Evolutionary conservation across 2,888 invertebrate genomes (phyloP).

Genomic region (Anagyrus pseudococci): DNA sequence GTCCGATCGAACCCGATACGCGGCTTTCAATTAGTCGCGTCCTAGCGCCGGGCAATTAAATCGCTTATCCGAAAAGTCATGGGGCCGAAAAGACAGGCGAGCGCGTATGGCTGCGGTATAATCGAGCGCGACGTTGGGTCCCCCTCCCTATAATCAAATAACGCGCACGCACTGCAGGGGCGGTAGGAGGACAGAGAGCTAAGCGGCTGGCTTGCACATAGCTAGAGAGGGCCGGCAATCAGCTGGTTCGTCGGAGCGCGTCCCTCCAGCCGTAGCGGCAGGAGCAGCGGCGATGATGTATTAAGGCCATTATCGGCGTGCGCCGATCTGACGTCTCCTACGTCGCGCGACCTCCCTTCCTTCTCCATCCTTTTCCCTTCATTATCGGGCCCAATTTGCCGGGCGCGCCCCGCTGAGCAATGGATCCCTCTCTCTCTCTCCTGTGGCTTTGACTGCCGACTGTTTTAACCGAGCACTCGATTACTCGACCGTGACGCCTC

Average conservation of each 20-base stretch:
- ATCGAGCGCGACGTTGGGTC: no score
- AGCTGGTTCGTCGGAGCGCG: slow-evolving; percentile 49
- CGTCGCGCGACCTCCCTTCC: slow-evolving; percentile 1
- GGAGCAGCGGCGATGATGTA: slow-evolving; percentile 56
- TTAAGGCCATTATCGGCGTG: slow-evolving; percentile 55
- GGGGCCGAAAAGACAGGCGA: no score
- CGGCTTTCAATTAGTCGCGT: no score
- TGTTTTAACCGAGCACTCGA: no score
- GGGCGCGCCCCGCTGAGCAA: slow-evolving; percentile 17
- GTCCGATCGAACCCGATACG: no score
- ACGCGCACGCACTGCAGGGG: no score
- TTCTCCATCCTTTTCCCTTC: neutral
- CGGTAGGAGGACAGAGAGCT: no score
- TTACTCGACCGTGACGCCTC: no score
- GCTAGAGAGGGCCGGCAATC: slow-evolving; percentile 54
- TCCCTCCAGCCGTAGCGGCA: neutral
- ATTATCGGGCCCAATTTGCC: slow-evolving; percentile 4
- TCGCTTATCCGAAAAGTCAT: no score
- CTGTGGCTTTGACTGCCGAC: neutral
- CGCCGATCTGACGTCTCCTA: slow-evolving; percentile 37
- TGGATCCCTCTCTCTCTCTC: slow-evolving; percentile 9
- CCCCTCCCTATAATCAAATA: no score
- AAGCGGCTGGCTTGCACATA: slow-evolving; percentile 28
- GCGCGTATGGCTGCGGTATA: no score
- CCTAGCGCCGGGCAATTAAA: no score